These are phyloP conservation scores for Spinibarbus caldwelli DNA, from an alignment of 2,797 vertebrate genomes.

Conservation along the genomic window DNA sequence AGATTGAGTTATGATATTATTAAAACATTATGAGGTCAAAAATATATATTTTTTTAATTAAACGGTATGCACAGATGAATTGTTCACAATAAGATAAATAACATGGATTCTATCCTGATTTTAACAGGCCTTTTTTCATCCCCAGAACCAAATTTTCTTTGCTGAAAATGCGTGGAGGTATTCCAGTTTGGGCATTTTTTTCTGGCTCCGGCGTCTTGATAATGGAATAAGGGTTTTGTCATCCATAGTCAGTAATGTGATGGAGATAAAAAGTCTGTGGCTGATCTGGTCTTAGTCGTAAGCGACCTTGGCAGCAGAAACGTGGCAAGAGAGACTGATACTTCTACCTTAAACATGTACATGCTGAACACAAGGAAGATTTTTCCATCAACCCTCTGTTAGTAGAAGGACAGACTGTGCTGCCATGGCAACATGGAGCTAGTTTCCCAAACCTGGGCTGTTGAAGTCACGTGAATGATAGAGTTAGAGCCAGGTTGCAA, in stretches of 20 bases:
- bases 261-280: background rate
- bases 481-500: background rate
- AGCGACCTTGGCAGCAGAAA: background rate
- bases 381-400: constrained; percentile 10
- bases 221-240: background rate
- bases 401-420: background rate
- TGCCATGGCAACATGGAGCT: constrained; percentile 34
- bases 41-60: no score
- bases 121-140: background rate
- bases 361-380: background rate
- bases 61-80: background rate
- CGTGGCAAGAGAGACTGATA: background rate
- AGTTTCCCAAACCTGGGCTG: constrained; percentile 9
- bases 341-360: background rate
- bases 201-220: background rate
- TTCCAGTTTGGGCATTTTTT: background rate
- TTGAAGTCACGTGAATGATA: constrained; percentile 6
- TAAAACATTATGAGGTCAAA: no score
- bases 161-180: background rate
- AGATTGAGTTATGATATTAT: background rate
- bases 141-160: background rate
- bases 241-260: background rate
- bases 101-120: no score
- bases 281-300: background rate
- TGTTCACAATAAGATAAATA: background rate